Percentiles rank a stretch among this genome's conserved stretches.
These are phyloP conservation scores for Urocolius indicus DNA, from an alignment of 2,113 vertebrate species.

Conservation along the genomic window DNA sequence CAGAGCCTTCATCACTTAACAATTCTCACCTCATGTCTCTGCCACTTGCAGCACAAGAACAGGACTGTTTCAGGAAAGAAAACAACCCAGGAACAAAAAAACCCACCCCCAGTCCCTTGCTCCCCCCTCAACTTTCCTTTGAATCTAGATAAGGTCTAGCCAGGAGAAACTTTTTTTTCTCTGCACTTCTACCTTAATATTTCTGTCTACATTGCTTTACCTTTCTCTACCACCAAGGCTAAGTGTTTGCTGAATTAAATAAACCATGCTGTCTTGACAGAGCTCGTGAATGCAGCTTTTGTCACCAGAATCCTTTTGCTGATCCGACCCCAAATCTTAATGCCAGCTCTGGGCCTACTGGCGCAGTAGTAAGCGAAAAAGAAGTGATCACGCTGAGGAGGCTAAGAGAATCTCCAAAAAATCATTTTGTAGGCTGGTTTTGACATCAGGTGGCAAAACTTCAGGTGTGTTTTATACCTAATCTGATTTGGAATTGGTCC, in stretches of 20 bases:
- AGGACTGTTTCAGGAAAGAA: slow-evolving; percentile 24
- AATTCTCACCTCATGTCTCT: slow-evolving; percentile 42
- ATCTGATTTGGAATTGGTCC: not conserved
- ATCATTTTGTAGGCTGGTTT: not conserved
- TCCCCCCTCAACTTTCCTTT: not conserved
- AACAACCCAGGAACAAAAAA: not conserved
- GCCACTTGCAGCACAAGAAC: not conserved
- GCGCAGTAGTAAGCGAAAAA: not conserved
- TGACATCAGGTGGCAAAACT: not conserved
- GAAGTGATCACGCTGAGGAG: not conserved
- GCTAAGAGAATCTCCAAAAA: not conserved
- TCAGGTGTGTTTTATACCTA: not conserved
- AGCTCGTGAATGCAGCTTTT: slow-evolving; percentile 52
- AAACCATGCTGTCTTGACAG: slow-evolving; percentile 45
- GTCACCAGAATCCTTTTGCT: not conserved
- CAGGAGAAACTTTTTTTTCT: not conserved
- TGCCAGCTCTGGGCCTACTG: not conserved
- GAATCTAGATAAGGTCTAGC: slow-evolving; percentile 6
- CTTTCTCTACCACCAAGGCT: slow-evolving; percentile 1
- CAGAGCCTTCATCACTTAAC: slow-evolving; percentile 22
- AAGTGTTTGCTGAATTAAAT: slow-evolving; percentile 69
- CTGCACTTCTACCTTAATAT: slow-evolving; percentile 42
- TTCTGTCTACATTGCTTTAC: slow-evolving; percentile 45
- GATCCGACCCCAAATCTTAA: not conserved
- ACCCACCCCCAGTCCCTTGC: not conserved